Evolutionary conservation across 2,888 invertebrate genomes (phyloP).

Genomic region (Neoascia interrupta): DNA sequence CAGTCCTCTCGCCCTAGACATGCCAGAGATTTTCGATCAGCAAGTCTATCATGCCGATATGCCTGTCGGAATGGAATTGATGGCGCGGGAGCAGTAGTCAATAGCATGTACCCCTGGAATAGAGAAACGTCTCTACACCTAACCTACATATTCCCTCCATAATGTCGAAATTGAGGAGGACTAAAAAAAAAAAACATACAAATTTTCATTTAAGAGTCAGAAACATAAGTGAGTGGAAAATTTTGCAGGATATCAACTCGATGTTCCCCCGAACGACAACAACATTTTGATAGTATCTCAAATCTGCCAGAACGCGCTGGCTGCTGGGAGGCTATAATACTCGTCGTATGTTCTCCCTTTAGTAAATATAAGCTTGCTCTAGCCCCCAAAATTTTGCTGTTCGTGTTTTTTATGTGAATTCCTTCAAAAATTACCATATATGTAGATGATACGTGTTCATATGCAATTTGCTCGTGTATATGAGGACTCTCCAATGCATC

Average conservation of each 20-base stretch:
- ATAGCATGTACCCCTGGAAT: not conserved
- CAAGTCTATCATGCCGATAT: not conserved
- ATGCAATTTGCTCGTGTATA: conserved; percentile 58
- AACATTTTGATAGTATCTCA: conserved; percentile 56
- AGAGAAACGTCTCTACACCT: too few species aligned
- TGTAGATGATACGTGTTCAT: conserved; percentile 61
- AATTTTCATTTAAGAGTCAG: conserved; percentile 67
- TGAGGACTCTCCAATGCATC: conserved; percentile 31
- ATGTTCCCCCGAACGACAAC: conserved; percentile 24
- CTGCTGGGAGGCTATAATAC: not conserved
- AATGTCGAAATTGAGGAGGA: too few species aligned
- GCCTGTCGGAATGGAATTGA: not conserved
- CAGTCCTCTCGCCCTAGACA: conserved; percentile 23
- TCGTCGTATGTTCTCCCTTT: too few species aligned
- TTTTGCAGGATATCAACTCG: conserved; percentile 18
- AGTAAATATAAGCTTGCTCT: too few species aligned
- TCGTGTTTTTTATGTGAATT: conserved; percentile 39
- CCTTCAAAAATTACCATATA: conserved; percentile 68
- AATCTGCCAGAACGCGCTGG: conserved; percentile 29
- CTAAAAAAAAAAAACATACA: too few species aligned
- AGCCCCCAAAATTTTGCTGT: conserved; percentile 16
- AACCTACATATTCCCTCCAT: too few species aligned
- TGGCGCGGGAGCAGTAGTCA: not conserved
- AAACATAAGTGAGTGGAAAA: conserved; percentile 68
- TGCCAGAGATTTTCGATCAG: conserved; percentile 45